phyloP scores from a whole-genome alignment of 1,140 invertebrate species.

The Hylaeus anthracinus region DNA sequence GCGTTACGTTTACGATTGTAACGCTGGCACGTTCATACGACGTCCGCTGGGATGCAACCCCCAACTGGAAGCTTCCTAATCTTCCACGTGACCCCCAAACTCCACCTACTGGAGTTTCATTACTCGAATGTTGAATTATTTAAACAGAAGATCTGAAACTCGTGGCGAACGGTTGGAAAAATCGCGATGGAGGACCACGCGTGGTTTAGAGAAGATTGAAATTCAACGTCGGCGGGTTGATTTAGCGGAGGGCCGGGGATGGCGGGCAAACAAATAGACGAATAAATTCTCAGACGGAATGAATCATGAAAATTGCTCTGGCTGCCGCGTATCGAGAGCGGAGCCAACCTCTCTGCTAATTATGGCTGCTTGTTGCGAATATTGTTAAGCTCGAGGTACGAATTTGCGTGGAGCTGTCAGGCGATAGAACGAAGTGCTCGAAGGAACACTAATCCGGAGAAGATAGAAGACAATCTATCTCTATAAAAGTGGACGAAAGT shows the following conservation, averaged over 20 bases:
- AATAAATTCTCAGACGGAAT: background rate
- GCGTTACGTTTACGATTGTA: slow-evolving; percentile 32
- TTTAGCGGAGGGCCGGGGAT: background rate
- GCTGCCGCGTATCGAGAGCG: background rate
- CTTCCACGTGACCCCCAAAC: no score
- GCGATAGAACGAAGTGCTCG: background rate
- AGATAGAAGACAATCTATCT: no score
- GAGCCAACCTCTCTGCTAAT: background rate
- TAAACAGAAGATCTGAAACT: no score
- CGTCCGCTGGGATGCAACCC: background rate
- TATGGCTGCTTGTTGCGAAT: background rate
- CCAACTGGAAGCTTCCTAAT: no score
- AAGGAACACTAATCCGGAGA: no score
- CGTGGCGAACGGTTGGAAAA: no score
- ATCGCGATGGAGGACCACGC: no score
- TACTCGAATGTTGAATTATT: no score
- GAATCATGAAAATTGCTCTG: background rate
- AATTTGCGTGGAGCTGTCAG: background rate
- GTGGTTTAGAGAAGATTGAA: background rate
- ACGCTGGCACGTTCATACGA: background rate
- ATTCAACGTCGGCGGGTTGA: background rate
- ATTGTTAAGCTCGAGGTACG: background rate
- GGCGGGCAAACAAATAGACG: background rate
- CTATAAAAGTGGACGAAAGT: no score
- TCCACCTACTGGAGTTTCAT: no score